These are phyloP conservation scores for Murina feae DNA, from an alignment of 2,113 vertebrate species.

Conservation along the genomic window DNA sequence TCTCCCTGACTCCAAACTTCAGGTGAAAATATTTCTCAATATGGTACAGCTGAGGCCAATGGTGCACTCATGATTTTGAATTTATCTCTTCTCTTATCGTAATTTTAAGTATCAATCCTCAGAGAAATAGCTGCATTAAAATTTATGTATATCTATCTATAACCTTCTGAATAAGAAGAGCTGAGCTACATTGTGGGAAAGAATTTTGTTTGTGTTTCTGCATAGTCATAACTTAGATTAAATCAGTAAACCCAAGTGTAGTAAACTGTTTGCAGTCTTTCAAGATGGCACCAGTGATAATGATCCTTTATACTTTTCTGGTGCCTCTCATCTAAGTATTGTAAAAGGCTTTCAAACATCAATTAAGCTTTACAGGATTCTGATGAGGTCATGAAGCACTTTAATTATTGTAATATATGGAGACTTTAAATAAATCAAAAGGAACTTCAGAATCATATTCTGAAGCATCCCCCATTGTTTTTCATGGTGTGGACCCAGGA, in stretches of 20 bases:
- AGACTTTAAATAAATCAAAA: constrained; percentile 57
- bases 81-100: neutral
- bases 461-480: constrained; percentile 12
- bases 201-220: constrained; percentile 10
- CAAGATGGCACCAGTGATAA: constrained; percentile 59
- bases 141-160: neutral
- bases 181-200: neutral
- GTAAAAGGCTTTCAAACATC: constrained; percentile 60
- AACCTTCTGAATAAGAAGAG: neutral
- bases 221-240: constrained; percentile 16
- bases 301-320: constrained; percentile 46
- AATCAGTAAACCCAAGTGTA: constrained; percentile 44
- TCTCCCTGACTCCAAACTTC: neutral
- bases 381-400: constrained; percentile 46
- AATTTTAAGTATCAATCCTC: neutral
- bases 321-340: constrained; percentile 46
- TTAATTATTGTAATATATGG: constrained; percentile 65
- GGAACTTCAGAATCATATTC: constrained; percentile 1
- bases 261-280: constrained; percentile 33
- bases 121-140: neutral
- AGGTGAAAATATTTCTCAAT: neutral
- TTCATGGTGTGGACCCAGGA: neutral
- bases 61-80: neutral
- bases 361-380: constrained; percentile 68
- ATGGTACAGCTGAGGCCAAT: neutral